Evolutionary conservation across 2,888 invertebrate species (phyloP).

Genomic region (Heliconius cydno): DNA sequence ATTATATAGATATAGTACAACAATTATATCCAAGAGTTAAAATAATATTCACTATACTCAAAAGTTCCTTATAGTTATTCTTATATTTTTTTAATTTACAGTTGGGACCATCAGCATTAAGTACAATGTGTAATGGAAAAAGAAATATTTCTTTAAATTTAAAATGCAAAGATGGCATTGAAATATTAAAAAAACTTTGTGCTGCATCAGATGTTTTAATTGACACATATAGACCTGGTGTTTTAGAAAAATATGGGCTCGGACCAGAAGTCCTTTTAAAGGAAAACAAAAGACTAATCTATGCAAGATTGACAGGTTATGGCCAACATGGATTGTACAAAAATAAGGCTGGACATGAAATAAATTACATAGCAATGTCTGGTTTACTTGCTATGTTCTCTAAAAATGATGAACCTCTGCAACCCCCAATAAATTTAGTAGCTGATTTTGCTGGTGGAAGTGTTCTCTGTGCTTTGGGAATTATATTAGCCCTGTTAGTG

Average conservation of each 20-base stretch:
- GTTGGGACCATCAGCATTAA: slow-evolving; percentile 78
- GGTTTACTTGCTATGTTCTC: slow-evolving; percentile 94
- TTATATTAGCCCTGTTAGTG: slow-evolving; percentile 93
- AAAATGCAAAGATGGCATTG: slow-evolving; percentile 87
- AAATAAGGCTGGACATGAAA: slow-evolving; percentile 96
- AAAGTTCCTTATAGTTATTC: neutral
- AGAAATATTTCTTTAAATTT: slow-evolving; percentile 91
- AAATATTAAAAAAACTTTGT: slow-evolving; percentile 88
- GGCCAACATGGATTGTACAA: slow-evolving; percentile 92
- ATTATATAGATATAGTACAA: neutral
- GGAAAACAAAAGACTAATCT: slow-evolving; percentile 91
- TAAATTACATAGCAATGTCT: slow-evolving; percentile 95
- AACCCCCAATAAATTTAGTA: slow-evolving; percentile 92
- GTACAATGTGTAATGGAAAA: slow-evolving; percentile 92
- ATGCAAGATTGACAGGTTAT: slow-evolving; percentile 96
- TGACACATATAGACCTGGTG: slow-evolving; percentile 96
- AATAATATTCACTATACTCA: neutral
- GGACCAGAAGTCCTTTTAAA: slow-evolving; percentile 89
- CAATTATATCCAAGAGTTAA: neutral
- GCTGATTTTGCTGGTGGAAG: slow-evolving; percentile 99
- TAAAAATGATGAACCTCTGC: slow-evolving; percentile 86
- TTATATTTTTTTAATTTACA: slow-evolving; percentile 54
- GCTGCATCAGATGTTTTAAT: slow-evolving; percentile 92
- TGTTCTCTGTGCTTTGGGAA: slow-evolving; percentile 94
- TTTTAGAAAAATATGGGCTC: slow-evolving; percentile 96